Evolutionary conservation across 2,797 vertebrate species (phyloP).

Genomic region (Lagodon rhomboides): DNA sequence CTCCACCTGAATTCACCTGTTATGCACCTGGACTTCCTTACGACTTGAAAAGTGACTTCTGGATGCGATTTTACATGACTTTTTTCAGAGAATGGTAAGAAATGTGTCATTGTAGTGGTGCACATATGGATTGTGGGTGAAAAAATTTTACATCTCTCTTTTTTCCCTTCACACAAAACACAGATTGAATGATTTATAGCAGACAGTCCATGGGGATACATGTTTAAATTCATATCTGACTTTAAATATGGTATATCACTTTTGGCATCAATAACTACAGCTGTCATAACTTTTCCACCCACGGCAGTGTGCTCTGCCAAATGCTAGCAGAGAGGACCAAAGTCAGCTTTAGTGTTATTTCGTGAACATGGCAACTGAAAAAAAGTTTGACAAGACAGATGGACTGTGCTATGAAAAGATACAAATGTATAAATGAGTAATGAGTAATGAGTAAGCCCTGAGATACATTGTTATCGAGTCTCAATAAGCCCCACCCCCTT

Average conservation of each 20-base stretch:
- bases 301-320: conserved; percentile 36
- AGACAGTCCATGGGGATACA: conserved; percentile 15
- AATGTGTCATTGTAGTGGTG: background rate
- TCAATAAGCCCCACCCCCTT: background rate
- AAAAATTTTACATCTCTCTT: conserved; percentile 8
- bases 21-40: conserved; percentile 40
- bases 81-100: conserved; percentile 13
- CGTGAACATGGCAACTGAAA: conserved; percentile 33
- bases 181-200: conserved; percentile 33
- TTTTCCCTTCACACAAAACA: conserved; percentile 11
- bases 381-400: conserved; percentile 29
- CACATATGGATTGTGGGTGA: background rate
- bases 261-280: conserved; percentile 52
- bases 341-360: conserved; percentile 16
- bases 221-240: conserved; percentile 27
- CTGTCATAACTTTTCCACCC: conserved; percentile 54
- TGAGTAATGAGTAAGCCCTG: too few species aligned
- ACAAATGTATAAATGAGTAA: conserved; percentile 1
- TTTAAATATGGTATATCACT: conserved; percentile 38
- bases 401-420: conserved; percentile 18
- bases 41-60: background rate
- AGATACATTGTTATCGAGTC: background rate
- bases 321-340: conserved; percentile 34
- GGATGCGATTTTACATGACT: background rate
- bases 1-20: conserved; percentile 29